Evolutionary conservation across 2,888 invertebrate species (phyloP), one percentile per base, ranked within the genome.

Genomic region (Tachina grossa): DNA sequence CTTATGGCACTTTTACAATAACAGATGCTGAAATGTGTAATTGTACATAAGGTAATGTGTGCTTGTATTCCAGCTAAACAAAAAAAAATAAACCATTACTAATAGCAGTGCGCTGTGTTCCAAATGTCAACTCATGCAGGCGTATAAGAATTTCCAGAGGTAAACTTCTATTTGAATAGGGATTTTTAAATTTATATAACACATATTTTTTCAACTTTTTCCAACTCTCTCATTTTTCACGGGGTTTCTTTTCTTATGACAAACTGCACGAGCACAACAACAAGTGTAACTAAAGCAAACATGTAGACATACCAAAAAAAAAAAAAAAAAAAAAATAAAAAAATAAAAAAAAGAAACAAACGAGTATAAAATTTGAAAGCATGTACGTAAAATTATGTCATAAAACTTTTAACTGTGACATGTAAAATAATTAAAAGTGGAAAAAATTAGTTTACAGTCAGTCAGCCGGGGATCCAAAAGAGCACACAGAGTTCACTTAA

Each of bases 111-210:
- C 31, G 31, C 59, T 79, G 79, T 85, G 83, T 76, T 72, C 79
- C 68, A 85, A 76, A 83, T 83, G 83, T 85, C 76, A 83, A 83
- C 71, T 85, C 83, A 83, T 80, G 83, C 85, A 83, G 79, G 83
- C 83, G 79, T 63, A 72, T 80, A 85, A 72, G 72, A 76, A 85
- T 85, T 79, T 83, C 49, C 43, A 66, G 43, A 81, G 76, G 81
- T 82, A 79, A 85, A 78, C 66, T 82, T 63, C 47, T 85, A 68
- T 85, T 77, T 77, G 39, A 72, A 72, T 68, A 72, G 63, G 77
- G 63, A 77, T 80, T 76, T 84, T 66, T 19, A 45, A 55, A 0
- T 31, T 31, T 31, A 31, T 31, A 31, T 31, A 6, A 31, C 31
- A 31, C 6, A 31, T 51, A 43, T 16, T 22, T 61, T 69, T 41